Base-by-base conservation (phyloP, 1,140 invertebrate species). In the Anastatus disparis region DNA sequence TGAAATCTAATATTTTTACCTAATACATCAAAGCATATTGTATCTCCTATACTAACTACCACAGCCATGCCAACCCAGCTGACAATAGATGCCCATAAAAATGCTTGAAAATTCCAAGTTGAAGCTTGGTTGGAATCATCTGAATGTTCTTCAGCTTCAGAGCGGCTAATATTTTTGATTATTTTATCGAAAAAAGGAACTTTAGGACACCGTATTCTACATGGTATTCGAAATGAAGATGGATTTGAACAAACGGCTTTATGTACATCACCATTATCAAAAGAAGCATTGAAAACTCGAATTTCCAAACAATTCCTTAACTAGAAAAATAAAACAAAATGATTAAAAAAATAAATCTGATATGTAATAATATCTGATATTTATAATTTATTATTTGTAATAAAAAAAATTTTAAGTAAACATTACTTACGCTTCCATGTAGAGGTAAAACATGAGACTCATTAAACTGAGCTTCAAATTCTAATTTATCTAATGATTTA, bases 1-100 rank as follows among this genome's bases (percentile, higher is more conserved):
- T 22, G 3, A 40, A 29, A 31, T n/a, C n/a, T 61, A 58, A 27
- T 20, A 75, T 50, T 46, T 77, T 87, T 88, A 93, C 93, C 93
- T 12, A 95, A 84, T 26, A 93, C 79, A 77, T 91, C 88, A 80
- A 95, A 94, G 79, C 93, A 95, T 62, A 95, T 93, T 3, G 93
- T 90, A 87, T 96, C 94, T 2, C 90, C 92, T 66, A 95, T 89
- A 73, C 91, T 94, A 38, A 93, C 92, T 42, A 93, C 90, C 24
- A 94, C 90, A 1, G 93, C 91, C 88, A 94, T 93, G n/a, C 92
- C 90, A 17, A 93, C 82, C 93, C 93, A 95, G 62, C 89, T 92
- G 3, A 91, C 74, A 31, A 93, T 88, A 74, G 94, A 88, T 29
- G 93, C 83, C 20, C 88, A 73, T 65, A 93, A 87, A 75, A 94